Evolutionary conservation across 2,113 vertebrate species (phyloP).

Genomic region (Salminus brasiliensis): DNA sequence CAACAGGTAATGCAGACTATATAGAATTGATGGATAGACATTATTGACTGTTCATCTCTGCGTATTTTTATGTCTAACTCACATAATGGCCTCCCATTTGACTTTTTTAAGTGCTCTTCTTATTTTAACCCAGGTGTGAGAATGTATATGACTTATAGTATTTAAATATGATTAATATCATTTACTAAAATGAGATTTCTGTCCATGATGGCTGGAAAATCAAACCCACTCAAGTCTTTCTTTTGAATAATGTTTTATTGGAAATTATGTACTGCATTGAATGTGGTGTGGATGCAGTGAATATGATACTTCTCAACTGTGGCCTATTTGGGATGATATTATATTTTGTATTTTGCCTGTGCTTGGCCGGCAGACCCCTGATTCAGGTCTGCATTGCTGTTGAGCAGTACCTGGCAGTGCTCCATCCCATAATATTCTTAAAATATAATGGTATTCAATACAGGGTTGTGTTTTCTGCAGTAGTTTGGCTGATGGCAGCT

Average conservation of each 20-base stretch:
- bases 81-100: too few relatives aligned
- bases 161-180: too few relatives aligned
- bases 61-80: too few relatives aligned
- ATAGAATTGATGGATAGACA: too few relatives aligned
- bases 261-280: conserved; percentile 29
- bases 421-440: conserved; percentile 34
- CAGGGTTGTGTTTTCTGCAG: conserved; percentile 12
- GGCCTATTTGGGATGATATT: not conserved
- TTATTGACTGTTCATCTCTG: too few relatives aligned
- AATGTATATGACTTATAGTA: too few relatives aligned
- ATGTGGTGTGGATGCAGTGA: not conserved
- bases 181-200: too few relatives aligned
- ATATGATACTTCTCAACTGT: not conserved
- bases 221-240: conserved; percentile 34
- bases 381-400: conserved; percentile 33
- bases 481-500: not conserved
- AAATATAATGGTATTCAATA: conserved; percentile 31
- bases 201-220: not conserved
- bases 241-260: conserved; percentile 19
- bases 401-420: conserved; percentile 43
- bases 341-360: not conserved
- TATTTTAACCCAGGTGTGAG: too few relatives aligned
- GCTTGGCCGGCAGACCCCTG: conserved; percentile 19
- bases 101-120: too few relatives aligned
- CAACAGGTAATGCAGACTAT: too few relatives aligned